phyloP scores from a whole-genome alignment of 2,888 invertebrate species.

The Euplexia lucipara region DNA sequence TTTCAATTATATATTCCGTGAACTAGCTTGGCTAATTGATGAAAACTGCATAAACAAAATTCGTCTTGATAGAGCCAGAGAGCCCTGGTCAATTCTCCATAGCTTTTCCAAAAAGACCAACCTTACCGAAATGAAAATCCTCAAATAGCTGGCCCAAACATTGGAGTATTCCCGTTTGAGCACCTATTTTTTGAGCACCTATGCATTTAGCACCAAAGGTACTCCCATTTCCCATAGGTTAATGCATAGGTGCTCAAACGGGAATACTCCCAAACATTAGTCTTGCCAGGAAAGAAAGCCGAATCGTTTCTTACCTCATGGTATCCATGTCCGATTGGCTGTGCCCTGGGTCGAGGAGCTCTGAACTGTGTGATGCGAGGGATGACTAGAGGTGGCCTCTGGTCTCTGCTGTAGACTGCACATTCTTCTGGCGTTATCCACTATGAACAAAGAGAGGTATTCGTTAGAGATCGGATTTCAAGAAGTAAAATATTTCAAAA shows the following conservation, averaged over 20 bases:
- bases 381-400: conserved; percentile 87
- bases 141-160: background rate
- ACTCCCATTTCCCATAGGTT: no score
- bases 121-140: no score
- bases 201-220: no score
- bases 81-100: no score
- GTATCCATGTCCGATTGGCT: conserved; percentile 65
- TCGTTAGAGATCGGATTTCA: conserved; percentile 4
- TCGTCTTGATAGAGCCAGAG: background rate
- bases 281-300: background rate
- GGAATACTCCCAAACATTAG: no score
- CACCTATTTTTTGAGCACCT: no score
- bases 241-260: no score
- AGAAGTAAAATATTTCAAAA: no score
- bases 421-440: conserved; percentile 90
- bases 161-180: no score
- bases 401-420: conserved; percentile 84
- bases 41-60: no score
- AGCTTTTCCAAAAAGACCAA: background rate
- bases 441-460: conserved; percentile 77
- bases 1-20: no score
- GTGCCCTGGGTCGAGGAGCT: conserved; percentile 74
- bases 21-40: no score
- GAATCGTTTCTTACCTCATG: conserved; percentile 73
- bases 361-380: conserved; percentile 88